Conservation (phyloP, 2,888 invertebrate species). For the Heliconius ismenius region DNA sequence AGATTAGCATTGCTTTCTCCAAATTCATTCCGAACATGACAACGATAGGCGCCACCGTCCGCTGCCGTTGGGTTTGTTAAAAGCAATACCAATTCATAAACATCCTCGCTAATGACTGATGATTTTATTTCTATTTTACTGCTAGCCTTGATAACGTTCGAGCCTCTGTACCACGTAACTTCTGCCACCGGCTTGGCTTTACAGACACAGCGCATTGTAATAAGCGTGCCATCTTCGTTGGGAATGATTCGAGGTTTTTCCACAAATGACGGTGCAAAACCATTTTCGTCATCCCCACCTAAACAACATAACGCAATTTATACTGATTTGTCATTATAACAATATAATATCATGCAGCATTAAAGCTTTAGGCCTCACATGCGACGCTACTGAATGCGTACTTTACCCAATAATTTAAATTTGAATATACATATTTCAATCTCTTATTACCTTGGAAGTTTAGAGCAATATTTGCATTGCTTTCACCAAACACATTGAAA, state of each 20-base stretch:
- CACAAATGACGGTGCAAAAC: slow-evolving; percentile 97
- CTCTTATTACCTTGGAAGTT: slow-evolving; percentile 96
- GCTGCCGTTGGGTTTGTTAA: slow-evolving; percentile 78
- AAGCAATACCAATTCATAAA: slow-evolving; percentile 91
- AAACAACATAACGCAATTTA: slow-evolving; percentile 52
- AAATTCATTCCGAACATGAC: slow-evolving; percentile 96
- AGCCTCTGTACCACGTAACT: slow-evolving; percentile 97
- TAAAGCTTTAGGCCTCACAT: slow-evolving; percentile 72
- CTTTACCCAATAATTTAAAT: slow-evolving; percentile 52
- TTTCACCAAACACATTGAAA: slow-evolving; percentile 98
- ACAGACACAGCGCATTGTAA: slow-evolving; percentile 98
- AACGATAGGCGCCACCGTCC: slow-evolving; percentile 86
- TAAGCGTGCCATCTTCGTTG: slow-evolving; percentile 97
- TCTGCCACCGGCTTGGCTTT: slow-evolving; percentile 97
- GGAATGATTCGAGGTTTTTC: slow-evolving; percentile 99
- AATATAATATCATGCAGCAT: slow-evolving; percentile 63
- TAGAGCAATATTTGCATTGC: slow-evolving; percentile 99
- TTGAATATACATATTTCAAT: slow-evolving; percentile 47
- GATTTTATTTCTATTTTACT: slow-evolving; percentile 92
- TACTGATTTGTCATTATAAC: slow-evolving; percentile 19
- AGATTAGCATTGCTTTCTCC: slow-evolving; percentile 98
- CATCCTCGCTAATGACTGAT: slow-evolving; percentile 89
- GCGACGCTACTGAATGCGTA: slow-evolving; percentile 81
- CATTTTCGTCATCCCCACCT: slow-evolving; percentile 96
- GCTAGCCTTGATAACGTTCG: slow-evolving; percentile 91